phyloP scores from a whole-genome alignment of 2,888 invertebrate species.

The Marronus borbonicus region DNA sequence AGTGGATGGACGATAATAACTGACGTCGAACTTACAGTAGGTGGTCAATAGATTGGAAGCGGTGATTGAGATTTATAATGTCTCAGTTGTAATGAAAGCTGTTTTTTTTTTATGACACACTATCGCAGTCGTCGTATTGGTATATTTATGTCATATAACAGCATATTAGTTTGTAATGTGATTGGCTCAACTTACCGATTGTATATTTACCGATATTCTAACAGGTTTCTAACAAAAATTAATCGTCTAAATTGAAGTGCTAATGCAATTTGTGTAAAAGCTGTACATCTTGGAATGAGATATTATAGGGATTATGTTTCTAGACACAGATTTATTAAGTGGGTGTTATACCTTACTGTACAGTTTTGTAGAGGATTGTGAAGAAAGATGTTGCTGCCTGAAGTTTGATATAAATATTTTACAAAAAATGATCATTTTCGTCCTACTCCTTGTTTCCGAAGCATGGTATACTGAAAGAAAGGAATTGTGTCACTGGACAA shows the following conservation, averaged over 20 bases:
- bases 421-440: too few relatives aligned
- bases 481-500: too few relatives aligned
- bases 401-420: too few relatives aligned
- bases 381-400: too few relatives aligned
- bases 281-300: too few relatives aligned
- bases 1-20: slow-evolving; percentile 11
- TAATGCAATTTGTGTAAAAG: too few relatives aligned
- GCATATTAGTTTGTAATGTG: neutral
- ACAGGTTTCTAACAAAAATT: neutral
- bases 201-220: neutral
- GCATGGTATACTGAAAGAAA: too few relatives aligned
- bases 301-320: too few relatives aligned
- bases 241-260: neutral
- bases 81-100: neutral
- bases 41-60: neutral
- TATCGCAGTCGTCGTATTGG: neutral
- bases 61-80: neutral
- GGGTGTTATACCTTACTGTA: too few relatives aligned
- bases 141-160: neutral
- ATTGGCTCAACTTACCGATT: neutral
- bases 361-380: too few relatives aligned
- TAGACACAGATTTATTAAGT: too few relatives aligned
- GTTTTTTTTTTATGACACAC: neutral
- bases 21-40: neutral
- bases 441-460: too few relatives aligned